phyloP scores from a whole-genome alignment of 2,888 invertebrate genomes.

The Platycnemis pennipes region DNA sequence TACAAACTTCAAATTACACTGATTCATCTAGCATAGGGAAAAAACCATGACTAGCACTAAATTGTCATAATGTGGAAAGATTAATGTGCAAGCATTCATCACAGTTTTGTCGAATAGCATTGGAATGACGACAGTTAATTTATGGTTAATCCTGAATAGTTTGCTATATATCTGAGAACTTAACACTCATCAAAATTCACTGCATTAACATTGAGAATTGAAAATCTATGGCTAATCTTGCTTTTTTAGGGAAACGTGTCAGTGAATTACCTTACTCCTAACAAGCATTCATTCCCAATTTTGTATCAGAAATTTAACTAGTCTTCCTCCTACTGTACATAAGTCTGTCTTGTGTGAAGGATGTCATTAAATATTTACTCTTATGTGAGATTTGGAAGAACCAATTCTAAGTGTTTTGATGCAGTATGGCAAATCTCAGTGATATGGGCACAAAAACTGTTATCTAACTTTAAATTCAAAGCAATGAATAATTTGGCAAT shows the following conservation, averaged over 20 bases:
- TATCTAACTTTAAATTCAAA: not conserved
- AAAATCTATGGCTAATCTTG: not conserved
- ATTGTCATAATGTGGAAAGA: not conserved
- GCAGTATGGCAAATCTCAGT: not conserved
- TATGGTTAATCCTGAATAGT: not conserved
- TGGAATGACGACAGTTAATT: not conserved
- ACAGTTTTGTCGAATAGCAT: not conserved
- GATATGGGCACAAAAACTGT: not conserved
- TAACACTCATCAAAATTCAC: not conserved
- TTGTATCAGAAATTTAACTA: not conserved
- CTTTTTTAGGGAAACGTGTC: not conserved
- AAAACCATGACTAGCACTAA: not conserved
- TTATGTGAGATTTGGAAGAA: not conserved
- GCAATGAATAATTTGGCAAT: not conserved
- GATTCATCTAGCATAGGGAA: not conserved
- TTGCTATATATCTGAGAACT: not conserved
- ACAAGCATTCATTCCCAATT: not conserved
- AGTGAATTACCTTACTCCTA: not conserved
- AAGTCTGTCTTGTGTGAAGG: conserved; percentile 1
- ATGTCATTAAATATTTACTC: not conserved
- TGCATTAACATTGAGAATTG: not conserved
- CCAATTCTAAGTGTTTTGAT: not conserved
- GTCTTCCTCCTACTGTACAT: conserved; percentile 16
- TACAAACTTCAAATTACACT: not conserved
- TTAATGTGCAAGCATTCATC: not conserved